Evolutionary conservation across 2,888 invertebrate genomes (phyloP).

Genomic region (Apodemia hepburni): DNA sequence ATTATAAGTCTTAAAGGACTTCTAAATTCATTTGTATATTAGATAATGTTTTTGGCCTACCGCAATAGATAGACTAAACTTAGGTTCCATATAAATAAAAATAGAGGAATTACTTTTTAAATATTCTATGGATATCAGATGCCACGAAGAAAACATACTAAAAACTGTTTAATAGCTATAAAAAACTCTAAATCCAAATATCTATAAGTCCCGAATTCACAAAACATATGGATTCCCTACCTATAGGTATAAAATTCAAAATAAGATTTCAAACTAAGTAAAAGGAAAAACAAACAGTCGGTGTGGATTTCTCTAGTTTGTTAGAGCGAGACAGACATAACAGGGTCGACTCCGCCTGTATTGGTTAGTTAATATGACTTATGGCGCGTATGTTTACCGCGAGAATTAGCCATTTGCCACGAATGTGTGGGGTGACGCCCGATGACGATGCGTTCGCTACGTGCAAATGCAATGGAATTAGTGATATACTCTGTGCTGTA

Average conservation of each 20-base stretch:
- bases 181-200: neutral
- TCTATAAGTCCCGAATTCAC: neutral
- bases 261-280: slow-evolving; percentile 77
- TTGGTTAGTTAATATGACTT: slow-evolving; percentile 73
- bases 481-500: slow-evolving; percentile 29
- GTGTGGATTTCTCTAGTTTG: slow-evolving; percentile 67
- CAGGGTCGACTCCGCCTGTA: slow-evolving; percentile 49
- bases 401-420: slow-evolving; percentile 75
- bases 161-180: neutral
- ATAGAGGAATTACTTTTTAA: no score
- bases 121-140: no score
- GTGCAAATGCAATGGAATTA: slow-evolving; percentile 42
- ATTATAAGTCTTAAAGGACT: no score
- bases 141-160: no score
- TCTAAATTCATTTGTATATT: no score
- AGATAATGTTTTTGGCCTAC: no score
- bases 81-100: no score
- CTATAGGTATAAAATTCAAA: slow-evolving; percentile 73
- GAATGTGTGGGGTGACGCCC: slow-evolving; percentile 64
- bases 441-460: slow-evolving; percentile 37
- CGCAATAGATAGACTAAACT: no score
- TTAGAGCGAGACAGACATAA: slow-evolving; percentile 61
- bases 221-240: neutral
- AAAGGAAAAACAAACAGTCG: slow-evolving; percentile 73
- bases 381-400: slow-evolving; percentile 73